phyloP scores from a whole-genome alignment of 2,888 invertebrate species.

The Euspilapteryx auroguttella region DNA sequence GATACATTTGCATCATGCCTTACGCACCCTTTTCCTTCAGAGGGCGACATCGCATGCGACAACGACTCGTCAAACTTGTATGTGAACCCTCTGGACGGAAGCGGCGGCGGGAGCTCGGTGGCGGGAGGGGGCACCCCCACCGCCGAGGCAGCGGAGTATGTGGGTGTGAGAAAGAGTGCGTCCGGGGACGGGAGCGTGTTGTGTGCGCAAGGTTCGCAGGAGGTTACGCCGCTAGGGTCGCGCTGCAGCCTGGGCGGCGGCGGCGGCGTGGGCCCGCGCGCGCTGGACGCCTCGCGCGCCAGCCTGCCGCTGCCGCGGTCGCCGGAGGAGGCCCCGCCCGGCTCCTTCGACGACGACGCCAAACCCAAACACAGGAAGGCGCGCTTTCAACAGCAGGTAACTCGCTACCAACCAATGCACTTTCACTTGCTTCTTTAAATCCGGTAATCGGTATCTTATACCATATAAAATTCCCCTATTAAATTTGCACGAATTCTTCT shows the following conservation, averaged over 20 bases:
- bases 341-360: constrained; percentile 53
- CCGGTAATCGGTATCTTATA: no score
- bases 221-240: constrained; percentile 48
- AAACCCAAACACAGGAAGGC: constrained; percentile 83
- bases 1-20: constrained; percentile 97
- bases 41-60: constrained; percentile 73
- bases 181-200: constrained; percentile 76
- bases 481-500: no score
- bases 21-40: constrained; percentile 91
- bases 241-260: constrained; percentile 45
- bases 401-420: no score
- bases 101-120: constrained; percentile 31
- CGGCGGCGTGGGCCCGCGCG: constrained; percentile 9
- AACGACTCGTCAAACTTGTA: constrained; percentile 82
- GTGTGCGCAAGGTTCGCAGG: constrained; percentile 62
- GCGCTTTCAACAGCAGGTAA: constrained; percentile 84
- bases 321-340: constrained; percentile 50
- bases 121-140: constrained; percentile 20
- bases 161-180: constrained; percentile 76
- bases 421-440: no score
- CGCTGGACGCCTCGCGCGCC: constrained; percentile 41
- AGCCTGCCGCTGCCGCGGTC: constrained; percentile 40
- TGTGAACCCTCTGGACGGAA: constrained; percentile 83
- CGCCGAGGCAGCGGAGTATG: no score
- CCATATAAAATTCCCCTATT: no score